Evolutionary conservation across 1,140 invertebrate genomes (phyloP).

Genomic region (Euura lappo): DNA sequence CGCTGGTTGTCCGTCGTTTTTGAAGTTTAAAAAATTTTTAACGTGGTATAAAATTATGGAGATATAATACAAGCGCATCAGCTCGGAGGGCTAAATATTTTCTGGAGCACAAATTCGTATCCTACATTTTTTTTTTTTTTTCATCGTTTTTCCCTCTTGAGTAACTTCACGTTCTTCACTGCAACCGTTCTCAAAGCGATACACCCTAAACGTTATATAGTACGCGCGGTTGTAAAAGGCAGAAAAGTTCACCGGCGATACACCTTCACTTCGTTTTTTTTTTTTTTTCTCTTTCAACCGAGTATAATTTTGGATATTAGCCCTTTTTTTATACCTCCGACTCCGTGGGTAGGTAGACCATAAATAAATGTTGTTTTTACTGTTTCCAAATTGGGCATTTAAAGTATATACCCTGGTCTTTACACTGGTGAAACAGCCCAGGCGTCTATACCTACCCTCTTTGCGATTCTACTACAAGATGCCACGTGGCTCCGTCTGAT

Average conservation of each 20-base stretch:
- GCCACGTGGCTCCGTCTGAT: no score
- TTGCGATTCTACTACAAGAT: neutral
- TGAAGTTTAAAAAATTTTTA: neutral
- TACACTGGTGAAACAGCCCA: constrained; percentile 22
- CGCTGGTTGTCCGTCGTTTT: no score
- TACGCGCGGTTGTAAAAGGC: constrained; percentile 4
- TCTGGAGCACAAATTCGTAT: no score
- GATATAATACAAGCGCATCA: no score
- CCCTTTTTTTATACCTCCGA: neutral
- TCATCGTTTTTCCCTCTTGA: neutral
- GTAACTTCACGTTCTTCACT: neutral
- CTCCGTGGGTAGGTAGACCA: constrained; percentile 32
- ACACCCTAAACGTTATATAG: neutral
- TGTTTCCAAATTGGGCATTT: constrained; percentile 60
- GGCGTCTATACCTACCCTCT: neutral
- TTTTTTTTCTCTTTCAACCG: constrained; percentile 29
- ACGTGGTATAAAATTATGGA: no score
- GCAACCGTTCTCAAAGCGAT: neutral
- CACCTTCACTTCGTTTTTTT: constrained; percentile 23
- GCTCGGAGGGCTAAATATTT: no score
- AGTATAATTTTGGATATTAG: constrained; percentile 46
- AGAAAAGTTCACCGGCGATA: constrained; percentile 32
- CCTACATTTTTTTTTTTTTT: neutral
- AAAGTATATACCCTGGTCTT: constrained; percentile 47
- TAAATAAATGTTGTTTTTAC: constrained; percentile 63